These are phyloP conservation scores for Aythya baeri DNA, from an alignment of 2,113 vertebrate species.

Conservation along the genomic window DNA sequence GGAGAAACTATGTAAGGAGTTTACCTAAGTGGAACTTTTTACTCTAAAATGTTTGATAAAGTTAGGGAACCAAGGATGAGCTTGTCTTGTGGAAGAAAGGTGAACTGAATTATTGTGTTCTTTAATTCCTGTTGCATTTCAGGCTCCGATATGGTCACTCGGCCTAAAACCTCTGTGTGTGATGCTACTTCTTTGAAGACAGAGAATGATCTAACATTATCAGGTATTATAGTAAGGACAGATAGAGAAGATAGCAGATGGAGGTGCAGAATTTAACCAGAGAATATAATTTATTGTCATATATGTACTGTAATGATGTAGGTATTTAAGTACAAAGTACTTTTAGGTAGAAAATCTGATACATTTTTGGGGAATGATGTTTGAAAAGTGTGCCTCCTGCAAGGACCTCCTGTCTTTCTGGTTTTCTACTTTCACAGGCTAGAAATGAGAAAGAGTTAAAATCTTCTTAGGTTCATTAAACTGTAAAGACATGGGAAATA, in stretches of 20 bases:
- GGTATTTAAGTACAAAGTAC: background rate
- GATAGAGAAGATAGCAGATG: background rate
- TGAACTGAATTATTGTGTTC: background rate
- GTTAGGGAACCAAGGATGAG: background rate
- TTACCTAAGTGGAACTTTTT: background rate
- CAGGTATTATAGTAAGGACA: background rate
- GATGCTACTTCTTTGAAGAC: background rate
- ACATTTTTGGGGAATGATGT: background rate
- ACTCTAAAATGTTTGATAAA: background rate
- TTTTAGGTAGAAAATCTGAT: background rate
- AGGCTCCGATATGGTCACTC: slow-evolving; percentile 45
- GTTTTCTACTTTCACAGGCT: background rate
- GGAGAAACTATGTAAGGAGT: background rate
- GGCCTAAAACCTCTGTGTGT: background rate
- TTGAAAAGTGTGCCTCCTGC: background rate
- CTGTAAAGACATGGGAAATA: background rate
- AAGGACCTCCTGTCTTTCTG: background rate
- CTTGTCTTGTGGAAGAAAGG: background rate
- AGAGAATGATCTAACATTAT: background rate
- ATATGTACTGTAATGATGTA: background rate
- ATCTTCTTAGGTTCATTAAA: background rate
- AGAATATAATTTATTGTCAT: background rate
- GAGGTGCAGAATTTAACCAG: background rate
- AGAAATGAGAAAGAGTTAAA: background rate
- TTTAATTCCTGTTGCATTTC: slow-evolving; percentile 2